Evolutionary conservation across 2,888 invertebrate species (phyloP), one percentile per base, ranked within the genome.

Genomic region (Diaperis boleti): DNA sequence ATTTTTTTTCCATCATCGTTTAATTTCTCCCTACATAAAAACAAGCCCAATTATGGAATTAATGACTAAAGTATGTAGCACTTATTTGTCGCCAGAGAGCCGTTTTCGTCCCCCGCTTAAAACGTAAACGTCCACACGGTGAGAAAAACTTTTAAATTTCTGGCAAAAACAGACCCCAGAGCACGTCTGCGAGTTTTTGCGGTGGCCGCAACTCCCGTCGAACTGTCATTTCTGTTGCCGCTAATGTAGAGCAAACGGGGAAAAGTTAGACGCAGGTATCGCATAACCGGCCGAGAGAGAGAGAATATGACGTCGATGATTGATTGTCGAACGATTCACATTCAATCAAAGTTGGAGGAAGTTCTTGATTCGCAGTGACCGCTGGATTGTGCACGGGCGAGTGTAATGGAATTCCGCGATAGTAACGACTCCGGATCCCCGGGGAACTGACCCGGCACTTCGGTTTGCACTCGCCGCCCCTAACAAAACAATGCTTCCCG

Each of bases 371-470:
- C 72, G 74, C 67, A 73, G 73, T 75, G 76, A 77, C 74, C 76
- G 71, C 70, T 72, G 72, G 76, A 76, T 77, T 75, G 77, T 72
- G 70, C 73, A 73, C 73, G 72, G 72, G 72, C 62, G 59, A 69
- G 72, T 72, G 74, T 78, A 78, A 79, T 79, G 78, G 78, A 78
- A 79, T 78, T 77, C 77, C 72, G 73, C 70, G 74, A 70, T 71
- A 74, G 78, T 73, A 74, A 76, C 74, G 73, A 72, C 73, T 70
- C 70, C 66, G 57, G 55, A 65, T 76, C 76, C 74, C 77, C 31
- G 39, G 77, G 75, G 78, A 78, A 72, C 76, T 78, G 77, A 78
- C 76, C 78, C 72, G 71, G 75, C 76, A 72, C 72, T 74, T 70
- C 68, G 70, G 73, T 70, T 70, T 69, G 65, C 67, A 68, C 67